phyloP scores from a whole-genome alignment of 2,113 vertebrate species.

The Lycaon pictus region DNA sequence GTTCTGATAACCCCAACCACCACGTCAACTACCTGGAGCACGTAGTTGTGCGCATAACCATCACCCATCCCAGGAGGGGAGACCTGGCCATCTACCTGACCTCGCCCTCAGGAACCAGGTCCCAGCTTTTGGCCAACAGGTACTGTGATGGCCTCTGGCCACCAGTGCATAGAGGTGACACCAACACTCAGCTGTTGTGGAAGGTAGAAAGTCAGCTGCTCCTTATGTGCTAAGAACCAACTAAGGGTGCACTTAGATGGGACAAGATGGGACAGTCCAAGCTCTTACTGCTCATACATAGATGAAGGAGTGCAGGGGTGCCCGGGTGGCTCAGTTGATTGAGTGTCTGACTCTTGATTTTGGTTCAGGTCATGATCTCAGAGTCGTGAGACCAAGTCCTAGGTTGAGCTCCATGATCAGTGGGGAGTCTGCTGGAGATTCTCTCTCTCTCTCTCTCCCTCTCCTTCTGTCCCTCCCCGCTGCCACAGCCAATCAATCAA shows the following conservation, averaged over 20 bases:
- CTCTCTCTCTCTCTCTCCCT: neutral
- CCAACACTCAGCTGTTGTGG: neutral
- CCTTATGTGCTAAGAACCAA: neutral
- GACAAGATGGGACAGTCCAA: neutral
- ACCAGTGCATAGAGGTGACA: neutral
- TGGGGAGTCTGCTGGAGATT: neutral
- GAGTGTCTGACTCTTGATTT: neutral
- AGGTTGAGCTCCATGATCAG: neutral
- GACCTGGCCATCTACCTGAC: conserved; percentile 99
- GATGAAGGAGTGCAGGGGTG: neutral
- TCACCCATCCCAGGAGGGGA: conserved; percentile 96
- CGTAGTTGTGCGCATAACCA: conserved; percentile 96
- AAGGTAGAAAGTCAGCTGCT: neutral
- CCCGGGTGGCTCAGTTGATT: neutral
- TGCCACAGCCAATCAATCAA: too few species aligned
- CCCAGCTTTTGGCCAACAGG: conserved; percentile 99
- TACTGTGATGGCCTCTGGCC: conserved; percentile 79
- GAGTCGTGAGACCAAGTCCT: neutral
- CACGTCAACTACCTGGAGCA: conserved; percentile 98
- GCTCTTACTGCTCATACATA: neutral
- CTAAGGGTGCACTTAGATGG: neutral
- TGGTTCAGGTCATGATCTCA: neutral
- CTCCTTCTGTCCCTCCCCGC: neutral
- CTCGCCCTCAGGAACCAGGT: conserved; percentile 98
- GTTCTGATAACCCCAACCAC: conserved; percentile 95